Evolutionary conservation across 2,797 vertebrate species (phyloP).

Genomic region (Margarornis squamiger): DNA sequence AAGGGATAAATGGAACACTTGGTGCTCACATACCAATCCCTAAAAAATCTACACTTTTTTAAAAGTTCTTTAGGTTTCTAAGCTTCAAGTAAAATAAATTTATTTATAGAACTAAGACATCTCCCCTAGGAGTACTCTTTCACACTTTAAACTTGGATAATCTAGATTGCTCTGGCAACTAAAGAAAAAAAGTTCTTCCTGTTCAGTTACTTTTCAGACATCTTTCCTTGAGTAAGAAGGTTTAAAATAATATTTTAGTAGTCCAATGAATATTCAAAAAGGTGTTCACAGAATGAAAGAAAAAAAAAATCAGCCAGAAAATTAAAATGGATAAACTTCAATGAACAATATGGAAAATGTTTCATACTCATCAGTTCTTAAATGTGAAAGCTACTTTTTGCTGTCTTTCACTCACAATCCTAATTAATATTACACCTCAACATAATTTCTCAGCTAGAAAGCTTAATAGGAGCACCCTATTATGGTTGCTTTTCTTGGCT

Average conservation of each 20-base stretch:
- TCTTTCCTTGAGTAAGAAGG: neutral
- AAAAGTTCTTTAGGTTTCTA: neutral
- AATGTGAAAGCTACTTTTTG: neutral
- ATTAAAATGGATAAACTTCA: neutral
- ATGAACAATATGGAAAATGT: neutral
- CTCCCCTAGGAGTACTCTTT: neutral
- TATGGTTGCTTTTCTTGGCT: conserved; percentile 22
- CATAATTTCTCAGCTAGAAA: neutral
- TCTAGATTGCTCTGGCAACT: neutral
- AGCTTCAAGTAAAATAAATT: neutral
- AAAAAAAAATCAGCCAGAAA: neutral
- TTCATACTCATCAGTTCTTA: neutral
- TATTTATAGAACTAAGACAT: neutral
- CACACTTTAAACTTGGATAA: neutral
- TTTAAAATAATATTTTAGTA: neutral
- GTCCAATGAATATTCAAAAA: neutral
- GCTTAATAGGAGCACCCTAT: neutral
- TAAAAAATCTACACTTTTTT: neutral
- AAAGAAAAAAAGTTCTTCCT: neutral
- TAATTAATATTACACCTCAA: neutral
- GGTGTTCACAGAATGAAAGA: neutral
- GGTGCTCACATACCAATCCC: neutral
- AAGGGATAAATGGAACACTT: neutral
- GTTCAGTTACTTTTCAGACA: neutral
- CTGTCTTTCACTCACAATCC: neutral